phyloP scores from a whole-genome alignment of 2,797 vertebrate species.

The Crax fasciolata region DNA sequence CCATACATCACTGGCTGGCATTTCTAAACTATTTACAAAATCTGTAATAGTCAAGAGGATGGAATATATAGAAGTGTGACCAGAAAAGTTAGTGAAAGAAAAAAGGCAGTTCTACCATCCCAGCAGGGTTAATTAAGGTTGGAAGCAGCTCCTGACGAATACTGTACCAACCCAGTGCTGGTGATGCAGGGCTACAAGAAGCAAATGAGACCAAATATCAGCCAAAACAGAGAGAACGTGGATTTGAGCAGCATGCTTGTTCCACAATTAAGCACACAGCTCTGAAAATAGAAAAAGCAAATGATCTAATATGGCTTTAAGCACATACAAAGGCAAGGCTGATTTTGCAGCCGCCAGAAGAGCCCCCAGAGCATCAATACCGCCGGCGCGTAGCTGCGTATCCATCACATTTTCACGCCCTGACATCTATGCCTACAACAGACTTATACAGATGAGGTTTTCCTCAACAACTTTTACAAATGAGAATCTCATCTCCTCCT shows the following conservation, averaged over 20 bases:
- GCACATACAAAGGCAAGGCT: slow-evolving; percentile 60
- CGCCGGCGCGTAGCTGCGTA: neutral
- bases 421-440: neutral
- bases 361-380: neutral
- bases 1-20: slow-evolving; percentile 86
- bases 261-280: slow-evolving; percentile 82
- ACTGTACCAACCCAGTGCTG: slow-evolving; percentile 82
- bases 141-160: slow-evolving; percentile 79
- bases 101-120: slow-evolving; percentile 72
- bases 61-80: slow-evolving; percentile 58
- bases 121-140: slow-evolving; percentile 83
- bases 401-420: neutral
- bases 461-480: slow-evolving; percentile 31
- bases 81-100: slow-evolving; percentile 58
- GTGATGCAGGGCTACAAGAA: slow-evolving; percentile 80
- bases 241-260: slow-evolving; percentile 84
- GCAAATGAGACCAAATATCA: slow-evolving; percentile 72
- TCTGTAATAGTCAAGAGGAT: slow-evolving; percentile 79
- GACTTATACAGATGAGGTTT: neutral
- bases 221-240: slow-evolving; percentile 83
- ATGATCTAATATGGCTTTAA: slow-evolving; percentile 84
- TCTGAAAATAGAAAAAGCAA: slow-evolving; percentile 82
- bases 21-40: slow-evolving; percentile 85
- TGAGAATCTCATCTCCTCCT: neutral
- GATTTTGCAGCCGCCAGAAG: slow-evolving; percentile 70